These are phyloP conservation scores for Holacanthus passer DNA, from an alignment of 2,113 vertebrate genomes.

Conservation along the genomic window DNA sequence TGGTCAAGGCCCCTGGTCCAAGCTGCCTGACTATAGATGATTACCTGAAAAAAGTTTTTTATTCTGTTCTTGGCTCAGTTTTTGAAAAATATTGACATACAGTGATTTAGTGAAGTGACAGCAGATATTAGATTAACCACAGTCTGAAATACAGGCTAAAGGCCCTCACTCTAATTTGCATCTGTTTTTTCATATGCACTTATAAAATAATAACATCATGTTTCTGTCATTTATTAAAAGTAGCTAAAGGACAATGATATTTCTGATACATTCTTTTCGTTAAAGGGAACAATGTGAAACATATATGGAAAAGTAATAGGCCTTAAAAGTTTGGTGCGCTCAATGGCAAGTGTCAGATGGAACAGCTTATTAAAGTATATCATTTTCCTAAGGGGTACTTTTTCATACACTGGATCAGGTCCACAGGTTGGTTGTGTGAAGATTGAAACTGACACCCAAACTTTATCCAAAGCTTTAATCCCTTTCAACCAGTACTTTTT, in stretches of 20 bases:
- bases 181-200: not conserved
- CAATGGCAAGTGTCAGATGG: not conserved
- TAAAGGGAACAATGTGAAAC: constrained; percentile 19
- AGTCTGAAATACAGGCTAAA: not conserved
- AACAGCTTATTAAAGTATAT: not conserved
- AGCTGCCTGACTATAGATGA: not conserved
- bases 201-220: not conserved
- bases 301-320: constrained; percentile 5
- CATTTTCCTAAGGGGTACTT: not conserved
- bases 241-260: not conserved
- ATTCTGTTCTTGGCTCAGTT: not conserved
- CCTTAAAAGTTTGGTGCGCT: constrained; percentile 1
- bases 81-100: not conserved
- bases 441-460: constrained; percentile 11
- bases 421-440: not conserved
- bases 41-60: not conserved
- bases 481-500: not conserved
- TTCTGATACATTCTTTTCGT: not conserved
- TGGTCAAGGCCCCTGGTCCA: not conserved
- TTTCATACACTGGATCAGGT: constrained; percentile 11
- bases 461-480: not conserved
- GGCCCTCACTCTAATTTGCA: not conserved
- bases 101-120: not conserved
- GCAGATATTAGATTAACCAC: not conserved
- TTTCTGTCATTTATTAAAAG: not conserved